Conservation (phyloP, 2,113 vertebrate genomes). For the Tamias sibiricus region DNA sequence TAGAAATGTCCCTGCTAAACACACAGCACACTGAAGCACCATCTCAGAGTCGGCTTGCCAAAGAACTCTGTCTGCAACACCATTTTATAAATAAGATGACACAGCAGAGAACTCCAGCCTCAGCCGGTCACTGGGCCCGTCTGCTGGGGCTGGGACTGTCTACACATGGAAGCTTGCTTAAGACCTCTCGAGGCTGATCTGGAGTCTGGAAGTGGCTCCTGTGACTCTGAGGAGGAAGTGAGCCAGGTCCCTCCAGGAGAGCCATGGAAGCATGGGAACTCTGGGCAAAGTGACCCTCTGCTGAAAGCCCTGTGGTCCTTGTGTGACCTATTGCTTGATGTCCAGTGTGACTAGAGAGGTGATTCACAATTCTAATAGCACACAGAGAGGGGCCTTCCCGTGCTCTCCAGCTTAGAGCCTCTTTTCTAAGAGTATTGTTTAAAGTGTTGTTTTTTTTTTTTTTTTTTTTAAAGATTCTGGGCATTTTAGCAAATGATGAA, state of each 20-base stretch:
- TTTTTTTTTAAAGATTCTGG: no score
- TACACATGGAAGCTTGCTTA: background rate
- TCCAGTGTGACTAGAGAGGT: fast-evolving
- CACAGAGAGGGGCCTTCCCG: background rate
- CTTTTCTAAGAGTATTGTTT: background rate
- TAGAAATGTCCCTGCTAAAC: background rate
- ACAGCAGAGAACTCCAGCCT: background rate
- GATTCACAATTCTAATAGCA: background rate
- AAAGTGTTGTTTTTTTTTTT: no score
- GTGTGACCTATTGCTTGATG: no score
- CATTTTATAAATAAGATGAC: no score
- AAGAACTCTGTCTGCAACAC: background rate
- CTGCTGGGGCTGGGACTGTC: background rate
- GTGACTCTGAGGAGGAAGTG: background rate
- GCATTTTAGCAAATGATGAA: background rate
- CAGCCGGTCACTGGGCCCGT: background rate
- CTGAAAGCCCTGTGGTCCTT: background rate
- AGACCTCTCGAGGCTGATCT: background rate
- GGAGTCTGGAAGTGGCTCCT: background rate
- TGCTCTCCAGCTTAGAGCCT: background rate
- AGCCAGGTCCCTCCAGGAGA: background rate
- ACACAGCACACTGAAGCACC: background rate
- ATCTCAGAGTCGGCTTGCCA: background rate
- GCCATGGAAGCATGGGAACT: background rate
- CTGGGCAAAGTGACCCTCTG: no score